Conservation (phyloP, 2,797 vertebrate species). For the Fistularia tabacaria region DNA sequence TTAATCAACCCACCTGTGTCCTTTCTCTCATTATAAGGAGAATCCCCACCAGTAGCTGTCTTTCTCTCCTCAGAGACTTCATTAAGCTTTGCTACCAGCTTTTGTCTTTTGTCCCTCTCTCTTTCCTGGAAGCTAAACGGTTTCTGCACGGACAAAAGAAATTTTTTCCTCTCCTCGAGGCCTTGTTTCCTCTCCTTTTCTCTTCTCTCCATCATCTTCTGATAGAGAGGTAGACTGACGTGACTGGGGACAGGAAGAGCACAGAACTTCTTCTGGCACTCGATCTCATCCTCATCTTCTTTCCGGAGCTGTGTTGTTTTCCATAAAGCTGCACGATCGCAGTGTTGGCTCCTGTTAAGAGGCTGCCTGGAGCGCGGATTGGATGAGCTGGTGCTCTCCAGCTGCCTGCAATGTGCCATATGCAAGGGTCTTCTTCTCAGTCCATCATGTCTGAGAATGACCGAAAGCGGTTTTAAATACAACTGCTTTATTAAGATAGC, state of each 20-base stretch:
- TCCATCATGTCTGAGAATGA: conserved; percentile 37
- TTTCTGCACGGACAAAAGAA: conserved; percentile 83
- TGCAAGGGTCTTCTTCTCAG: conserved; percentile 68
- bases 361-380: conserved; percentile 55
- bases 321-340: conserved; percentile 58
- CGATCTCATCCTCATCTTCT: conserved; percentile 79
- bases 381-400: conserved; percentile 52
- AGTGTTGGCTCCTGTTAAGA: conserved; percentile 59
- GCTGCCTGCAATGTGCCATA: conserved; percentile 48
- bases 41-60: conserved; percentile 45
- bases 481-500: conserved; percentile 7
- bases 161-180: conserved; percentile 81
- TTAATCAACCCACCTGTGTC: conserved; percentile 72
- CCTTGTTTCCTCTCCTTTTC: conserved; percentile 77
- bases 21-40: conserved; percentile 70
- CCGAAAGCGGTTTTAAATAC: conserved; percentile 5
- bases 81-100: conserved; percentile 55
- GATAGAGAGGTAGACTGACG: conserved; percentile 79
- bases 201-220: conserved; percentile 75
- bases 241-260: conserved; percentile 83
- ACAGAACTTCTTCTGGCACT: conserved; percentile 88
- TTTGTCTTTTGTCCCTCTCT: conserved; percentile 78
- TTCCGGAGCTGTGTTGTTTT: conserved; percentile 66
- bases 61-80: conserved; percentile 47
- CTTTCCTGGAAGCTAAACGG: conserved; percentile 88